phyloP scores from a whole-genome alignment of 2,888 invertebrate genomes.

The Drosophila acutilabella region DNA sequence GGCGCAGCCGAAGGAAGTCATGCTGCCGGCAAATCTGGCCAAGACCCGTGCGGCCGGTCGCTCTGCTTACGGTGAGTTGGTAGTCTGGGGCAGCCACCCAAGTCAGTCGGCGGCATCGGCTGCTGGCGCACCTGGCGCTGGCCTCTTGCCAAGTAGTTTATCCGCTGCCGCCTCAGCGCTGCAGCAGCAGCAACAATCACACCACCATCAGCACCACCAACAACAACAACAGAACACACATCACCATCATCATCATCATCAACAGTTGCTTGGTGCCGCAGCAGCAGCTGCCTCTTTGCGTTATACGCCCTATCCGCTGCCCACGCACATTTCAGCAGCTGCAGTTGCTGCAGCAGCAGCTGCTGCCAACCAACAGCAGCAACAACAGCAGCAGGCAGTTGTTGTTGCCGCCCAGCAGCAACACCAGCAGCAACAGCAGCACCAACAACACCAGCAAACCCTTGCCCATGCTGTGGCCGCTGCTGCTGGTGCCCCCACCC shows the following conservation, averaged over 20 bases:
- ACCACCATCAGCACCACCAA: conserved; percentile 63
- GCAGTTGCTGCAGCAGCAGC: conserved; percentile 82
- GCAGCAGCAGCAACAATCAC: conserved; percentile 66
- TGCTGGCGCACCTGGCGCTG: conserved; percentile 82
- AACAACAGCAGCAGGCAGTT: conserved; percentile 69
- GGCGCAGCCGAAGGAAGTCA: conserved; percentile 99
- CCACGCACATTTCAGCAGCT: conserved; percentile 85
- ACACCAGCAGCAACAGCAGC: conserved; percentile 79
- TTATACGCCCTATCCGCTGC: conserved; percentile 88
- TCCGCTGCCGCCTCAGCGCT: conserved; percentile 74
- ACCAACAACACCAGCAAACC: conserved; percentile 78
- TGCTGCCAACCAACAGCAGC: conserved; percentile 85
- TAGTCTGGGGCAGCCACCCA: conserved; percentile 91
- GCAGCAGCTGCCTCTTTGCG: conserved; percentile 81
- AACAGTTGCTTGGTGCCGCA: conserved; percentile 60
- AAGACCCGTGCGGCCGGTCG: conserved; percentile 97
- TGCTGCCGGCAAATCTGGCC: conserved; percentile 98
- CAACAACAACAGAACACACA: conserved; percentile 67
- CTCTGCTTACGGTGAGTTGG: conserved; percentile 99
- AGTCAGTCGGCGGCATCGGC: conserved; percentile 79
- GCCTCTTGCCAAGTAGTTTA: conserved; percentile 78
- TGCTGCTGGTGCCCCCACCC: conserved; percentile 68
- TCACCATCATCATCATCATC: conserved; percentile 56
- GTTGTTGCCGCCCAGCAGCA: conserved; percentile 80
- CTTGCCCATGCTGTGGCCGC: conserved; percentile 72